Conservation (phyloP, 2,797 vertebrate genomes). For the Halcyon smyrnensis region DNA sequence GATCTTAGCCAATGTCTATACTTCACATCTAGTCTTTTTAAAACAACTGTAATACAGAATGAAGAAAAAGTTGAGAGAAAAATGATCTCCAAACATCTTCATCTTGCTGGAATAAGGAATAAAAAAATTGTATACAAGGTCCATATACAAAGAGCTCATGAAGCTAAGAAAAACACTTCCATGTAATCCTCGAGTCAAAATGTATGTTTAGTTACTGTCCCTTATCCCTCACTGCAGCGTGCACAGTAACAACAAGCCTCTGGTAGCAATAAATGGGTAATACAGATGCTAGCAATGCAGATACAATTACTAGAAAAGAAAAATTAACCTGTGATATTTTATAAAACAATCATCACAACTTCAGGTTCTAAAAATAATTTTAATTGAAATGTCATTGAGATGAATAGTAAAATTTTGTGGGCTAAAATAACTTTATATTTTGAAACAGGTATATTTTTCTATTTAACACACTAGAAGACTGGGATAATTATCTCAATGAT, state of each 20-base stretch:
- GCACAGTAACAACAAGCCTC: neutral
- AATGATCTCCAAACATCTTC: neutral
- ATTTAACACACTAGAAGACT: neutral
- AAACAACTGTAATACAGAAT: neutral
- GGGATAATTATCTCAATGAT: neutral
- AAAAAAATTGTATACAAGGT: accelerated
- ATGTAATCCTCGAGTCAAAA: neutral
- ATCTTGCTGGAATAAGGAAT: neutral
- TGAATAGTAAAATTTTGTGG: neutral
- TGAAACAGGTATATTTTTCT: neutral
- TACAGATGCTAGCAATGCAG: neutral
- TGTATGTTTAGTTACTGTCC: neutral
- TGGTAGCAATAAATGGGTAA: neutral
- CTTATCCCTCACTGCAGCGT: neutral
- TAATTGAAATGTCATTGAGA: neutral
- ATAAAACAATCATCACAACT: neutral
- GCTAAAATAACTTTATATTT: neutral
- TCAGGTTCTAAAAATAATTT: neutral
- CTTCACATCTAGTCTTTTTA: neutral
- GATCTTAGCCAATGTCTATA: neutral
- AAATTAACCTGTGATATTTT: neutral
- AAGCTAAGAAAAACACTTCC: neutral
- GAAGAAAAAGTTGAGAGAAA: neutral
- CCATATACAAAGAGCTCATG: neutral
- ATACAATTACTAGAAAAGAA: neutral